phyloP scores from a whole-genome alignment of 2,888 invertebrate genomes.

The Ormyrus thymus region DNA sequence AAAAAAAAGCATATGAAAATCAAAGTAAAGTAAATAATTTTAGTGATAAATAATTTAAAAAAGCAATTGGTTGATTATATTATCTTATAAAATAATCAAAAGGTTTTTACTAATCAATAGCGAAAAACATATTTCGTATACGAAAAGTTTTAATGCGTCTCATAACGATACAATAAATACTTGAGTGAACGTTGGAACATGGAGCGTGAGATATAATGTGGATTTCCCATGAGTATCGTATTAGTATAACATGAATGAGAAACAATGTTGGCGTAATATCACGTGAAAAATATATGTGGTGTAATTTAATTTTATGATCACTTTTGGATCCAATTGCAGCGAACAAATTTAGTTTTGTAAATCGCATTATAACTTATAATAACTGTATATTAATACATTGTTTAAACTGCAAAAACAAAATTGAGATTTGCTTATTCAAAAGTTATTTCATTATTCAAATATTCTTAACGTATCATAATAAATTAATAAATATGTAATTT shows the following conservation, averaged over 20 bases:
- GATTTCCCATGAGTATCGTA: constrained; percentile 53
- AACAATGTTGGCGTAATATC: constrained; percentile 36
- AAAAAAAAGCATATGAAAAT: too few relatives aligned
- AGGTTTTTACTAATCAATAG: too few relatives aligned
- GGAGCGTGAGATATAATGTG: constrained; percentile 47
- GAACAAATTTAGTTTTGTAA: not conserved
- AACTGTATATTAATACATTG: not conserved
- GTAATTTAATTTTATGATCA: constrained; percentile 43
- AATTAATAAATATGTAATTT: too few relatives aligned
- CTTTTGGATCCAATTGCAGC: not conserved
- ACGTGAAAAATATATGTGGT: constrained; percentile 21
- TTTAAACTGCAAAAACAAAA: not conserved
- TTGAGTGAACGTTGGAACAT: constrained; percentile 39
- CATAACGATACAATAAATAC: constrained; percentile 49
- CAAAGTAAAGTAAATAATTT: too few relatives aligned
- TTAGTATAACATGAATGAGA: constrained; percentile 40
- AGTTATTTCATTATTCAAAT: constrained; percentile 1
- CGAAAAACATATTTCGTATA: constrained; percentile 13
- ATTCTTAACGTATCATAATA: too few relatives aligned
- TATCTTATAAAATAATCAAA: too few relatives aligned
- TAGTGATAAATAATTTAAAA: too few relatives aligned
- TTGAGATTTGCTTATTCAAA: not conserved
- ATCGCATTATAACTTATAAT: not conserved
- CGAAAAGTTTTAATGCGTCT: constrained; percentile 47
- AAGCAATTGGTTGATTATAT: too few relatives aligned